Evolutionary conservation across 1,140 invertebrate genomes (phyloP).

Genomic region (Araneus ventricosus): DNA sequence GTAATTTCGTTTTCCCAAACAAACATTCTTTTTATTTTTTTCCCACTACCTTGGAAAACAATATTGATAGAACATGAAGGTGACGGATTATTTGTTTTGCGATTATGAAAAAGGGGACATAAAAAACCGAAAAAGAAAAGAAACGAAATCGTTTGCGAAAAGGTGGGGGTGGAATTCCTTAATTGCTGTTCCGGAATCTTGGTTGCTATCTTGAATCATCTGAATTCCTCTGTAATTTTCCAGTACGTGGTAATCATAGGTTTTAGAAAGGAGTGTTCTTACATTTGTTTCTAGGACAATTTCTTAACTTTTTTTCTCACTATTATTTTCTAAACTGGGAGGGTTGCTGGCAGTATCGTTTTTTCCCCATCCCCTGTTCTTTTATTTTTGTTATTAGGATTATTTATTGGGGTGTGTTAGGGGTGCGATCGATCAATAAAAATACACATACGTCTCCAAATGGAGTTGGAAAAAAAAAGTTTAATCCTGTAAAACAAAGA

Average conservation of each 20-base stretch:
- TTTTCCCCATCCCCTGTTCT: background rate
- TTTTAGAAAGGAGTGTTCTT: background rate
- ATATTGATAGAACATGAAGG: background rate
- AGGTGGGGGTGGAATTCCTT: background rate
- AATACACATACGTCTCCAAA: background rate
- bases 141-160: background rate
- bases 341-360: background rate
- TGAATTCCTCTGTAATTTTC: background rate
- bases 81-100: background rate
- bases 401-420: background rate
- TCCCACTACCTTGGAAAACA: background rate
- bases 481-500: background rate
- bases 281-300: background rate
- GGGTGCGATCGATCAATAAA: background rate
- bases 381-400: background rate
- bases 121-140: background rate
- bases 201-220: background rate
- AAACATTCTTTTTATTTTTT: background rate
- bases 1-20: background rate
- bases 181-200: background rate
- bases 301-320: background rate
- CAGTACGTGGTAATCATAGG: background rate
- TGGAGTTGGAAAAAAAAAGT: background rate
- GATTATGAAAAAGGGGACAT: background rate
- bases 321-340: background rate